Conservation (phyloP, 1,140 invertebrate species). For the Euglossa dilemma region DNA sequence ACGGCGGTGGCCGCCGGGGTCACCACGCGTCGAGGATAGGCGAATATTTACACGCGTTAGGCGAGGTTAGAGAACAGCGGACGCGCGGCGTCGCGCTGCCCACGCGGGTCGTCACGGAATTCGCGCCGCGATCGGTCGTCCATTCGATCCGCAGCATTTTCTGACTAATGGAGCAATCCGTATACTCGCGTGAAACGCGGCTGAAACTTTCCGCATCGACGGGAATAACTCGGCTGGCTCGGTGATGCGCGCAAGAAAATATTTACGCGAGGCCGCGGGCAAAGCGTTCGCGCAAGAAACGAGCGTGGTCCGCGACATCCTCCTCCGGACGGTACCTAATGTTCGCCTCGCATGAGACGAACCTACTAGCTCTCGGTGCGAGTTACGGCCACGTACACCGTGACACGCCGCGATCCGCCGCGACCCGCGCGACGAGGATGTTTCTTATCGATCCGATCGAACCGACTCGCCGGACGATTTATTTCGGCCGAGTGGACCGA, state of each 20-base stretch:
- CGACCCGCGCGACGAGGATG: background rate
- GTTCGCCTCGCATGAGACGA: constrained; percentile 70
- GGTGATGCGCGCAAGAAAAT: constrained; percentile 68
- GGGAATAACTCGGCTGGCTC: constrained; percentile 32
- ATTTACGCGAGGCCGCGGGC: constrained; percentile 58
- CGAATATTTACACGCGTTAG: no score
- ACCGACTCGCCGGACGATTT: background rate
- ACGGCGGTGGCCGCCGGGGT: no score
- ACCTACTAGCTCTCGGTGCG: constrained; percentile 1
- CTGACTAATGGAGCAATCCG: constrained; percentile 37
- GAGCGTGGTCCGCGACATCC: constrained; percentile 64
- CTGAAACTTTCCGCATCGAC: constrained; percentile 25
- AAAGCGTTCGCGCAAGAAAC: constrained; percentile 67
- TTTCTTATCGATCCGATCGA: background rate
- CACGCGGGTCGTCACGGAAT: background rate
- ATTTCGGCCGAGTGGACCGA: background rate
- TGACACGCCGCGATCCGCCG: background rate
- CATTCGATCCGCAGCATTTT: constrained; percentile 34
- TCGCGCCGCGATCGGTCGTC: constrained; percentile 41
- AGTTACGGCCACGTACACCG: background rate
- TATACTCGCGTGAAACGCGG: constrained; percentile 34
- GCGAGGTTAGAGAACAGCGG: no score
- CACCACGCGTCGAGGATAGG: no score
- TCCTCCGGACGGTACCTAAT: constrained; percentile 65
- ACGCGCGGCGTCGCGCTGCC: no score